These are phyloP conservation scores for Micrasema minimum DNA, from an alignment of 1,140 invertebrate species.

Conservation along the genomic window DNA sequence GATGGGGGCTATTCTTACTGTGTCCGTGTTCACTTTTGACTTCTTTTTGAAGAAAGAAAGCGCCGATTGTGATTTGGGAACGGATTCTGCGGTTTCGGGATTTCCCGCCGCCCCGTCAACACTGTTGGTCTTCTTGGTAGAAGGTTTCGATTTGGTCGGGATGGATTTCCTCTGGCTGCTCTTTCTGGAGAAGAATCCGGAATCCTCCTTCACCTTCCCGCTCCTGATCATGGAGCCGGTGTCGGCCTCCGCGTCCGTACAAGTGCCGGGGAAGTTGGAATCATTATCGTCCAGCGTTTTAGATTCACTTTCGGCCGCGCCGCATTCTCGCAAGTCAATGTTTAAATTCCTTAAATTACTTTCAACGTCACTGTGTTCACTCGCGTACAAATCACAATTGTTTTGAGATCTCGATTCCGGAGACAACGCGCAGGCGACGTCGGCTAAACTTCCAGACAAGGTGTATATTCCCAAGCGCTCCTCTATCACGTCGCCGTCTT, in stretches of 20 bases:
- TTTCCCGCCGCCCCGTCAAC: constrained; percentile 56
- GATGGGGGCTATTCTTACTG: constrained; percentile 38
- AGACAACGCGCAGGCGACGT: constrained; percentile 5
- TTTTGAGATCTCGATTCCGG: constrained; percentile 35
- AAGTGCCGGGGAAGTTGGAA: not conserved
- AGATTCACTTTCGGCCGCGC: constrained; percentile 4
- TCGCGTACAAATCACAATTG: constrained; percentile 30
- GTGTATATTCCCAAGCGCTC: constrained; percentile 8
- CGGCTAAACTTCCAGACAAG: constrained; percentile 7
- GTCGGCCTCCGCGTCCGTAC: not conserved
- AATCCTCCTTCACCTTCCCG: constrained; percentile 55
- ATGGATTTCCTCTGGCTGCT: constrained; percentile 64
- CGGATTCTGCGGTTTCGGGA: constrained; percentile 51
- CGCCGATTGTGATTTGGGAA: constrained; percentile 58
- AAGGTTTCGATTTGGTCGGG: constrained; percentile 60
- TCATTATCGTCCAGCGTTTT: not conserved
- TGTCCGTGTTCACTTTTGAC: constrained; percentile 56
- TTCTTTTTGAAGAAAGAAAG: constrained; percentile 65
- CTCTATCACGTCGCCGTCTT: constrained; percentile 11
- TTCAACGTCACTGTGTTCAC: constrained; percentile 36
- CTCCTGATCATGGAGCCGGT: constrained; percentile 34
- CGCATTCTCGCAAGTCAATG: constrained; percentile 8
- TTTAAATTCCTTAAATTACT: constrained; percentile 37
- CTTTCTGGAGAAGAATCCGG: constrained; percentile 60
- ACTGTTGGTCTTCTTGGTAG: constrained; percentile 47